phyloP scores from a whole-genome alignment of 2,888 invertebrate genomes.

The Alitta virens region DNA sequence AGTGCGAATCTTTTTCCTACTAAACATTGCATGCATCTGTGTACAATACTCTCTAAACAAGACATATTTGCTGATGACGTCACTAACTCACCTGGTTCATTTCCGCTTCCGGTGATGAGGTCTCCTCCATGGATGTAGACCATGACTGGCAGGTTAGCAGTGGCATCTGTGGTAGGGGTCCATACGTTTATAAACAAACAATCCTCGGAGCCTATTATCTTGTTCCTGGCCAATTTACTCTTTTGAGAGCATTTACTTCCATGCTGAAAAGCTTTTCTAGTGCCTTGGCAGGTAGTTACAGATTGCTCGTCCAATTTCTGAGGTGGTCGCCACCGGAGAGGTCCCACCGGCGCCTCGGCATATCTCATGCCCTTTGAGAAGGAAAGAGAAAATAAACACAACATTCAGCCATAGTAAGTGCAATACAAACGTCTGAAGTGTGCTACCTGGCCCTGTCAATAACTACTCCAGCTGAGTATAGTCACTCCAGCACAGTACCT shows the following conservation, averaged over 20 bases:
- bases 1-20: no score
- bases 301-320: neutral
- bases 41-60: no score
- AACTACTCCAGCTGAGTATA: no score
- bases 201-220: constrained; percentile 22
- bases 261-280: neutral
- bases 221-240: neutral
- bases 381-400: neutral
- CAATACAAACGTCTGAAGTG: no score
- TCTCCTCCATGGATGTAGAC: constrained; percentile 29
- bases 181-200: constrained; percentile 29
- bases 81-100: constrained; percentile 19
- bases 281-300: neutral
- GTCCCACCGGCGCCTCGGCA: constrained; percentile 4
- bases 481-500: no score
- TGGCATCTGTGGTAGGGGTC: constrained; percentile 16
- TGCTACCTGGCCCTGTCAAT: no score
- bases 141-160: constrained; percentile 19
- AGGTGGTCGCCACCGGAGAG: constrained; percentile 9
- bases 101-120: constrained; percentile 22
- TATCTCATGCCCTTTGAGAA: constrained; percentile 5
- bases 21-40: no score
- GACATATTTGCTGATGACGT: no score
- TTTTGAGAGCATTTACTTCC: constrained; percentile 13
- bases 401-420: no score